Evolutionary conservation across 2,888 invertebrate species (phyloP).

Genomic region (Lamellibrachia columna): DNA sequence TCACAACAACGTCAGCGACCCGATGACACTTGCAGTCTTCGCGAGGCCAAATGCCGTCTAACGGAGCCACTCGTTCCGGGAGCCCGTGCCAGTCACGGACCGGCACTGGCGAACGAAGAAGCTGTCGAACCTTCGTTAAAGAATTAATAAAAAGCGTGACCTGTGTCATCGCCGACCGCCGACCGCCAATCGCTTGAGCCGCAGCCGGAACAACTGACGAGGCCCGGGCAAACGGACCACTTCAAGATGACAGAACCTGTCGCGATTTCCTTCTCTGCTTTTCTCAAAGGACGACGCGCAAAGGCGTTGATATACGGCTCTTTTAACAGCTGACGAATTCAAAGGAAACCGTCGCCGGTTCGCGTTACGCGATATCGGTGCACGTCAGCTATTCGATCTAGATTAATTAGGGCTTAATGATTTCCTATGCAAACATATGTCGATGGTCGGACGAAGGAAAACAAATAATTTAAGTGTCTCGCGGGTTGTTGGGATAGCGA

Average conservation of each 20-base stretch:
- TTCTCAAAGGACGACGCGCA: not conserved
- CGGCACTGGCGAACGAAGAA: not conserved
- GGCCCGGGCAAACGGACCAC: not conserved
- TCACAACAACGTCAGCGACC: not conserved
- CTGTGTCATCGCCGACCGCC: not conserved
- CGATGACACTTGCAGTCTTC: not conserved
- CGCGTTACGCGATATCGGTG: not conserved
- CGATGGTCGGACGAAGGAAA: not conserved
- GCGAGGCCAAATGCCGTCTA: not conserved
- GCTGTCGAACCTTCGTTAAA: not conserved
- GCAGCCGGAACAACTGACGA: not conserved
- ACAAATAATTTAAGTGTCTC: not conserved
- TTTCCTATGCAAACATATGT: slow-evolving; percentile 9
- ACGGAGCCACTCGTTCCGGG: not conserved
- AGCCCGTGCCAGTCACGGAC: not conserved
- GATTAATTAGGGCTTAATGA: slow-evolving; percentile 16
- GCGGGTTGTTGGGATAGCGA: not conserved
- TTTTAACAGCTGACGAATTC: not conserved
- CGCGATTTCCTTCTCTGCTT: not conserved
- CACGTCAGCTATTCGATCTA: slow-evolving; percentile 4
- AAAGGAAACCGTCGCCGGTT: not conserved
- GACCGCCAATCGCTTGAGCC: not conserved
- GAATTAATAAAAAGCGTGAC: slow-evolving; percentile 11
- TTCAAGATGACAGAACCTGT: slow-evolving; percentile 6
- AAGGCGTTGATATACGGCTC: slow-evolving; percentile 6